Evolutionary conservation across 2,888 invertebrate genomes (phyloP).

Genomic region (Dicyrtomina minuta): DNA sequence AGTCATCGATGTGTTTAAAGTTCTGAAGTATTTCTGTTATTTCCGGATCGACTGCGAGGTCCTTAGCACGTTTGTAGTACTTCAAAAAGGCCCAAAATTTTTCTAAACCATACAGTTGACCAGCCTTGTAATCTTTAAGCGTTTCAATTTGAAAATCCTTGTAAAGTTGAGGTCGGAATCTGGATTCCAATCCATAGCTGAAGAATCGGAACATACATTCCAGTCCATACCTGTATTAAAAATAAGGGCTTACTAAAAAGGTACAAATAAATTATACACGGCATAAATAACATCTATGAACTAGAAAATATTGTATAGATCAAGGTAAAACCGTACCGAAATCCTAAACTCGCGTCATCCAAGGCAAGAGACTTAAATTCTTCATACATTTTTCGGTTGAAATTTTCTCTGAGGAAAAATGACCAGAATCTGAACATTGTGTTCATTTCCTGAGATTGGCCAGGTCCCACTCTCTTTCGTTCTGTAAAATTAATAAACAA

Average conservation of each 20-base stretch:
- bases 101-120: slow-evolving; percentile 85
- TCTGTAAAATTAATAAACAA: slow-evolving; percentile 71
- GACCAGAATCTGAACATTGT: slow-evolving; percentile 99
- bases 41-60: slow-evolving; percentile 72
- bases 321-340: slow-evolving; percentile 76
- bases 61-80: slow-evolving; percentile 82
- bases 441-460: slow-evolving; percentile 98
- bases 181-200: slow-evolving; percentile 94
- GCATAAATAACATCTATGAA: background rate
- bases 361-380: slow-evolving; percentile 90
- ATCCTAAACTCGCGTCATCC: slow-evolving; percentile 88
- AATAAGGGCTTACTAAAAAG: slow-evolving; percentile 45
- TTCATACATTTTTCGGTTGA: slow-evolving; percentile 96
- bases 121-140: slow-evolving; percentile 81
- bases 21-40: slow-evolving; percentile 71
- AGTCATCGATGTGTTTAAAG: slow-evolving; percentile 87
- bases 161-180: slow-evolving; percentile 92
- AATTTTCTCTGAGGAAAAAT: slow-evolving; percentile 96
- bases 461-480: slow-evolving; percentile 86
- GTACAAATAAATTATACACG: background rate
- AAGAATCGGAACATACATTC: slow-evolving; percentile 88
- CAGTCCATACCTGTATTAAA: slow-evolving; percentile 62
- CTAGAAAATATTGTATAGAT: no score
- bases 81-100: slow-evolving; percentile 99
- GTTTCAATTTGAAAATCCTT: slow-evolving; percentile 95